These are phyloP conservation scores for Callionymus lyra DNA, from an alignment of 2,113 vertebrate genomes.

Conservation along the genomic window DNA sequence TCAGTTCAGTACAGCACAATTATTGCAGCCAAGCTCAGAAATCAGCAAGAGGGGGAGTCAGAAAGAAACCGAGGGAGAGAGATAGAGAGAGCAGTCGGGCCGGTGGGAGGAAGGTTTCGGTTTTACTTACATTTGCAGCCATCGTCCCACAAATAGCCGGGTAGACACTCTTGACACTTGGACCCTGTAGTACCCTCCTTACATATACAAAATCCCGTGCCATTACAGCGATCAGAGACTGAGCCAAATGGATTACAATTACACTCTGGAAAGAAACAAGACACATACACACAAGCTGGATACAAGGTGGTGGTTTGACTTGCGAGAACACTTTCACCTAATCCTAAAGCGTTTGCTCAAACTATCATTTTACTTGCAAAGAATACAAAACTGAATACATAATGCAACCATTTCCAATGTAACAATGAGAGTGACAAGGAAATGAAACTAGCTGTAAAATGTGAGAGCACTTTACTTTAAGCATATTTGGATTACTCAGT, in stretches of 20 bases:
- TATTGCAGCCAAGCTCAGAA: conserved; percentile 51
- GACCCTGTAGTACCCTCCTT: conserved; percentile 91
- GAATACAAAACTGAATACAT: conserved; percentile 20
- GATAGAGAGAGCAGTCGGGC: conserved; percentile 24
- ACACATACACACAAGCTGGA: conserved; percentile 74
- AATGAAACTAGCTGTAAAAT: conserved; percentile 24
- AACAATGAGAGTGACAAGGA: conserved; percentile 42
- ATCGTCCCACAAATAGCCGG: conserved; percentile 94
- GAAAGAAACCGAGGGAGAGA: conserved; percentile 8
- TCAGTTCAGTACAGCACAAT: conserved; percentile 39
- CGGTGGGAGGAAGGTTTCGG: conserved; percentile 53
- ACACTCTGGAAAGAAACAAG: conserved; percentile 98
- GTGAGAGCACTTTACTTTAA: conserved; percentile 26
- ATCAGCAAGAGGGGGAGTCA: conserved; percentile 19
- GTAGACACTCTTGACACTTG: conserved; percentile 95
- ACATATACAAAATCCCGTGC: conserved; percentile 98
- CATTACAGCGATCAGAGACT: conserved; percentile 95
- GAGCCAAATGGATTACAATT: conserved; percentile 96
- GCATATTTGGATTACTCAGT: conserved; percentile 11
- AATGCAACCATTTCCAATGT: conserved; percentile 61
- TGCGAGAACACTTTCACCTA: conserved; percentile 13
- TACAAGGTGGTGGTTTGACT: conserved; percentile 55
- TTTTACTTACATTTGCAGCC: conserved; percentile 98
- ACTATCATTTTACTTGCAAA: conserved; percentile 1
- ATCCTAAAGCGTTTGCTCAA: conserved; percentile 14